phyloP scores from a whole-genome alignment of 2,888 invertebrate species.

The Hymenopus coronatus region DNA sequence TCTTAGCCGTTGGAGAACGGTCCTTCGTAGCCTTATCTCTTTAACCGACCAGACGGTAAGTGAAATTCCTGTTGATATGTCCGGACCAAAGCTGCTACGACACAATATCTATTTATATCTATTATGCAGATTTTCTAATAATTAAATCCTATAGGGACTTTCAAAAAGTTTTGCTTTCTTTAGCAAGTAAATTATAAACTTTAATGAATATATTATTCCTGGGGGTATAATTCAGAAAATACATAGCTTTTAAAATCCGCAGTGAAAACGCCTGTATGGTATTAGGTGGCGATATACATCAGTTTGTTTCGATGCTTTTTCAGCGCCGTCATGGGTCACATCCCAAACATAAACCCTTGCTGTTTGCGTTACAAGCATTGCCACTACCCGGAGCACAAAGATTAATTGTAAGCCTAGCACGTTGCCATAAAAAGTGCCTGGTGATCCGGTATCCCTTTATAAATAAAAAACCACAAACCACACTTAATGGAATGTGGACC shows the following conservation, averaged over 20 bases:
- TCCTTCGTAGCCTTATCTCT: no score
- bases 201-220: no score
- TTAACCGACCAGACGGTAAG: no score
- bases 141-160: no score
- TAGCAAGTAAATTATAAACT: no score
- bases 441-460: not conserved
- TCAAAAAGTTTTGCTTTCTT: no score
- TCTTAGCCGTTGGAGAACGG: no score
- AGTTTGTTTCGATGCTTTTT: not conserved
- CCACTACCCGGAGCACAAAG: not conserved
- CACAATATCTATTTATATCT: no score
- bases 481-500: not conserved
- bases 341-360: not conserved
- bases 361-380: not conserved
- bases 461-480: not conserved
- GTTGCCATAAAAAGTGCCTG: not conserved
- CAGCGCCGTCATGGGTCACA: not conserved
- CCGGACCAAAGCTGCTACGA: no score
- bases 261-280: not conserved
- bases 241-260: not conserved
- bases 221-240: no score
- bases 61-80: no score
- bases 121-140: no score
- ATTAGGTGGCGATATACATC: not conserved
- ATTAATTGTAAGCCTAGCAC: not conserved